phyloP scores from a whole-genome alignment of 2,113 vertebrate species.

The Phoenicopterus ruber region DNA sequence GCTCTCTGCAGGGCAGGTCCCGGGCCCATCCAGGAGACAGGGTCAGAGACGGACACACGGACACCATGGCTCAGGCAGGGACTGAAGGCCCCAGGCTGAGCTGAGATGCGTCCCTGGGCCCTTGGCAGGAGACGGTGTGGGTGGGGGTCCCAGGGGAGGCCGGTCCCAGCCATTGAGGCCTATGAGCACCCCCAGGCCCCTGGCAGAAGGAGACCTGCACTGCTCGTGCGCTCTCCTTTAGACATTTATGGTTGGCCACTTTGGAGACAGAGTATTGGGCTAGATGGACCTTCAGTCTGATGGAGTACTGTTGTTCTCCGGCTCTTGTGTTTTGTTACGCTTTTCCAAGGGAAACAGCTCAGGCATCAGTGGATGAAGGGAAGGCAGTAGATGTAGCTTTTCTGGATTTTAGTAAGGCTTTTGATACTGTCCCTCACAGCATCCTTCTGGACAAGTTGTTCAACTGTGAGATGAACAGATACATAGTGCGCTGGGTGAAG shows the following conservation, averaged over 20 bases:
- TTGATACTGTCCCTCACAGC: neutral
- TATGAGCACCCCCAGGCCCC: neutral
- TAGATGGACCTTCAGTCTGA: neutral
- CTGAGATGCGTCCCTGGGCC: neutral
- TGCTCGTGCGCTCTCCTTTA: neutral
- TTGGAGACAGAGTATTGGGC: neutral
- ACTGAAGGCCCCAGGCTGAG: neutral
- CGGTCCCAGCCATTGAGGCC: neutral
- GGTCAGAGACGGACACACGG: neutral
- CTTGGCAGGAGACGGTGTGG: neutral
- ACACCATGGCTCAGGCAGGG: neutral
- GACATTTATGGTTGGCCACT: neutral
- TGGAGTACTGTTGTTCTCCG: neutral
- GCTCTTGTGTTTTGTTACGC: neutral
- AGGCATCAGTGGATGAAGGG: neutral
- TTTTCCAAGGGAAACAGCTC: neutral
- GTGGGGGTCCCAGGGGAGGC: neutral
- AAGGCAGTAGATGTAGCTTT: neutral
- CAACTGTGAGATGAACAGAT: neutral
- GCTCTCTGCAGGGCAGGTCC: too few relatives aligned
- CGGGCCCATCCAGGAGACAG: neutral
- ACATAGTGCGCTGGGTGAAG: neutral
- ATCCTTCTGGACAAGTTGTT: neutral
- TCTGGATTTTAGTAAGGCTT: neutral
- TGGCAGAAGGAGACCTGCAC: neutral